phyloP scores from a whole-genome alignment of 1,140 invertebrate genomes.

The Halesus radiatus region DNA sequence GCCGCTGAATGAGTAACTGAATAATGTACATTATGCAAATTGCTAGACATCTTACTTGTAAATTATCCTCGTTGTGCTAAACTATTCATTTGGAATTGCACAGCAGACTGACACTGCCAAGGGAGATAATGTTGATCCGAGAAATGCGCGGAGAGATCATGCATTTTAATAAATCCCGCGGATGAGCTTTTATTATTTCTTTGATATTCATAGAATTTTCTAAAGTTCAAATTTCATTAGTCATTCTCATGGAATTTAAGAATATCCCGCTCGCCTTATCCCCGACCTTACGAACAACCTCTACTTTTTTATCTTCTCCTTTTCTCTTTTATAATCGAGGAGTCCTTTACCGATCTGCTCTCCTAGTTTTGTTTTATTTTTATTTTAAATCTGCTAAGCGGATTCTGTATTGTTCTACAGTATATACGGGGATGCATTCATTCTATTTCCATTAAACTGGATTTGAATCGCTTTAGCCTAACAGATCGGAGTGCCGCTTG shows the following conservation, averaged over 20 bases:
- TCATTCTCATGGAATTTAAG: slow-evolving; percentile 8
- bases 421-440: not conserved
- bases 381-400: too few species aligned
- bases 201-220: not conserved
- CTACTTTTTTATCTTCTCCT: not conserved
- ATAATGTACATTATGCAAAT: not conserved
- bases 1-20: not conserved
- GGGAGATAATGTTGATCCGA: not conserved
- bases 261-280: not conserved
- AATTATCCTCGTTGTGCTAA: not conserved
- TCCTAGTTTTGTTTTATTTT: too few species aligned
- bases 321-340: not conserved
- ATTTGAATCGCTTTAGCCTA: not conserved
- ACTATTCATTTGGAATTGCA: not conserved
- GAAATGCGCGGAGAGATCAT: not conserved
- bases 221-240: slow-evolving; percentile 29
- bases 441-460: not conserved
- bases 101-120: not conserved
- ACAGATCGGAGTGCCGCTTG: not conserved
- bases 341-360: too few species aligned
- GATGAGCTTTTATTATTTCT: not conserved
- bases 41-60: not conserved
- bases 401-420: too few species aligned
- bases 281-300: not conserved
- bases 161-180: not conserved